phyloP scores from a whole-genome alignment of 2,113 vertebrate species.

The Pseudonaja textilis region DNA sequence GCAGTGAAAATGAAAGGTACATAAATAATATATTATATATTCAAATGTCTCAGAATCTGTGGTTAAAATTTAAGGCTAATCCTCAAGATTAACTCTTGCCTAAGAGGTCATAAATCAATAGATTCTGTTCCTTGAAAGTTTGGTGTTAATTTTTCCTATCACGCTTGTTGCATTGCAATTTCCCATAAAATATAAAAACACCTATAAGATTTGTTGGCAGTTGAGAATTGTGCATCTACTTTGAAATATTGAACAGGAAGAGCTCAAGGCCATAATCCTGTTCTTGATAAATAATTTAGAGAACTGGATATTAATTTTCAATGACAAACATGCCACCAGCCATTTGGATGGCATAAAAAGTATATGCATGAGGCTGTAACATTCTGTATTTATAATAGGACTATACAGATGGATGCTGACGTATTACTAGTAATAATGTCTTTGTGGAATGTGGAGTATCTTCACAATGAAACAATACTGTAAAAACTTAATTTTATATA shows the following conservation, averaged over 20 bases:
- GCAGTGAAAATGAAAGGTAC: accelerated
- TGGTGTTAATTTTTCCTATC: constrained; percentile 38
- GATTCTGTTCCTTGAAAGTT: constrained; percentile 48
- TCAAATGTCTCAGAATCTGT: not conserved
- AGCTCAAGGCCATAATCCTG: constrained; percentile 46
- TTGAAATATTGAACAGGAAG: constrained; percentile 57
- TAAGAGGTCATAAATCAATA: constrained; percentile 56
- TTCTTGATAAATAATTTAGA: constrained; percentile 47
- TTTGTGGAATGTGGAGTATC: constrained; percentile 6
- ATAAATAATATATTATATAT: not conserved
- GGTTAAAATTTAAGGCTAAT: constrained; percentile 24
- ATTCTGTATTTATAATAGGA: constrained; percentile 6
- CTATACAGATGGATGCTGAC: constrained; percentile 22
- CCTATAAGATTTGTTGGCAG: constrained; percentile 47
- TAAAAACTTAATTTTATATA: constrained; percentile 22
- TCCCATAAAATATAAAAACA: constrained; percentile 43
- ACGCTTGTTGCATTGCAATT: constrained; percentile 56
- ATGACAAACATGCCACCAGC: constrained; percentile 21
- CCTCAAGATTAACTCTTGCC: constrained; percentile 31
- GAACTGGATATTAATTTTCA: constrained; percentile 11
- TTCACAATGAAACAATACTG: constrained; percentile 7
- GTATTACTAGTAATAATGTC: constrained; percentile 36
- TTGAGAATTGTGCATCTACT: constrained; percentile 54
- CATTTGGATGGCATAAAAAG: not conserved
- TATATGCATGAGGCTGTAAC: accelerated